Percentiles rank a stretch among this genome's conserved stretches.
Evolutionary conservation across 2,888 invertebrate genomes (phyloP).

Genomic region (Lacanobia wlatinum): DNA sequence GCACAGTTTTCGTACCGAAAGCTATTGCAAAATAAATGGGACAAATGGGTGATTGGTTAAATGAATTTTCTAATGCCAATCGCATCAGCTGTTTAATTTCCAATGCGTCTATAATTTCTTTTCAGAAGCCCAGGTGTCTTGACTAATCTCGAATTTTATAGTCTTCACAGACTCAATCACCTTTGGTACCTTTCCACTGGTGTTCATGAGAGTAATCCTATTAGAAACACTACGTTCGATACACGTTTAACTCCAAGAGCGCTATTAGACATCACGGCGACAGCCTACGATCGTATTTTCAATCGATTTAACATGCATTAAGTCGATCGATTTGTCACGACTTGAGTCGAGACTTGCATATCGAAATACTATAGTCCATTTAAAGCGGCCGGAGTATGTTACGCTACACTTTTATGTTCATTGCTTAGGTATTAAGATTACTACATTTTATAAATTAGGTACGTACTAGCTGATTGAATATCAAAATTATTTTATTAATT

Average conservation of each 20-base stretch:
- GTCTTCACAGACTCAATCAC: background rate
- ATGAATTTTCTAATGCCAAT: no score
- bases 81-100: no score
- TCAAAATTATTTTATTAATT: no score
- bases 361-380: constrained; percentile 16
- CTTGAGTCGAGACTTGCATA: constrained; percentile 18
- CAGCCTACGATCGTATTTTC: constrained; percentile 32
- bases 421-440: background rate
- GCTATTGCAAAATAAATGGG: no score
- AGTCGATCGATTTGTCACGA: constrained; percentile 46
- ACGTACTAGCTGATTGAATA: no score
- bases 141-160: no score
- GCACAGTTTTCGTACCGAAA: no score
- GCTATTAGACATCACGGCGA: constrained; percentile 48
- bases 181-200: background rate
- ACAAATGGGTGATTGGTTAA: no score
- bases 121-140: no score
- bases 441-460: no score
- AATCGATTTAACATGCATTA: constrained; percentile 54
- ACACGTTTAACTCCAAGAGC: background rate
- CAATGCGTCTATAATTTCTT: no score
- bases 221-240: constrained; percentile 11
- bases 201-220: background rate
- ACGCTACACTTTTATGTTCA: background rate
- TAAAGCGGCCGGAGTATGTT: background rate